Percentiles rank a stretch among this genome's conserved stretches.
Conservation (phyloP, 30 jellyfish, hydroid and myxozoan genomes). For the Morbakka virulenta region DNA sequence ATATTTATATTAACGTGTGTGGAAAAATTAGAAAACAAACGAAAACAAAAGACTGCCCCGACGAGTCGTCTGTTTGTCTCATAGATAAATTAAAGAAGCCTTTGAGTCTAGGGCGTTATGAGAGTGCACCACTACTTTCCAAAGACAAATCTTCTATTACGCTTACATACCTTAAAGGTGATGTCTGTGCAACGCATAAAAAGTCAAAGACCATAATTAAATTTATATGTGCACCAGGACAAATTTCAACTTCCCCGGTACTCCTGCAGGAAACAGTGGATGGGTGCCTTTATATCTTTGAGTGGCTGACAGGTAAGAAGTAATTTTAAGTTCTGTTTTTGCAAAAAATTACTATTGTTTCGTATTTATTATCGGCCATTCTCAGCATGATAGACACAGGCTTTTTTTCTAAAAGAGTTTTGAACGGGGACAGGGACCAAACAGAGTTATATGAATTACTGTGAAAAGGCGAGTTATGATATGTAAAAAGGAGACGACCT, state of each 20-base stretch:
- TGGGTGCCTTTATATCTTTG: slow-evolving; percentile 48
- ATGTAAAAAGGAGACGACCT: too few species aligned
- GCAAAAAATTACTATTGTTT: background rate
- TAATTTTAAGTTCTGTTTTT: background rate
- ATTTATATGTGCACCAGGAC: slow-evolving; percentile 73
- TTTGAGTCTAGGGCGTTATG: slow-evolving; percentile 54
- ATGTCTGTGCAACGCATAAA: slow-evolving; percentile 21
- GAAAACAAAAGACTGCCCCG: slow-evolving; percentile 42
- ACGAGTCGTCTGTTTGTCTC: slow-evolving; percentile 52
- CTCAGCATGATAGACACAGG: background rate
- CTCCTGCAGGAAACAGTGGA: slow-evolving; percentile 43
- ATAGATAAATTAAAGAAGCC: slow-evolving; percentile 7
- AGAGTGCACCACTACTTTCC: slow-evolving; percentile 1
- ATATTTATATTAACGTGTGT: slow-evolving; percentile 55
- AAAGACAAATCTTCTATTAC: slow-evolving; percentile 36
- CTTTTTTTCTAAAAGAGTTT: too few species aligned
- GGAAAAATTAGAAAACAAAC: slow-evolving; percentile 19
- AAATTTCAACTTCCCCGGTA: slow-evolving; percentile 34
- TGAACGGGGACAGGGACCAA: too few species aligned
- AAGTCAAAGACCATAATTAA: slow-evolving; percentile 18
- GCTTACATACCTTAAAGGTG: slow-evolving; percentile 50
- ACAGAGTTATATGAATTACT: too few species aligned
- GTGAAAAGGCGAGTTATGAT: too few species aligned
- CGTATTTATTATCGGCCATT: background rate
- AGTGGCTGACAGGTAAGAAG: slow-evolving; percentile 76